phyloP scores from a whole-genome alignment of 2,113 vertebrate genomes.

The Rousettus leschenaultii region DNA sequence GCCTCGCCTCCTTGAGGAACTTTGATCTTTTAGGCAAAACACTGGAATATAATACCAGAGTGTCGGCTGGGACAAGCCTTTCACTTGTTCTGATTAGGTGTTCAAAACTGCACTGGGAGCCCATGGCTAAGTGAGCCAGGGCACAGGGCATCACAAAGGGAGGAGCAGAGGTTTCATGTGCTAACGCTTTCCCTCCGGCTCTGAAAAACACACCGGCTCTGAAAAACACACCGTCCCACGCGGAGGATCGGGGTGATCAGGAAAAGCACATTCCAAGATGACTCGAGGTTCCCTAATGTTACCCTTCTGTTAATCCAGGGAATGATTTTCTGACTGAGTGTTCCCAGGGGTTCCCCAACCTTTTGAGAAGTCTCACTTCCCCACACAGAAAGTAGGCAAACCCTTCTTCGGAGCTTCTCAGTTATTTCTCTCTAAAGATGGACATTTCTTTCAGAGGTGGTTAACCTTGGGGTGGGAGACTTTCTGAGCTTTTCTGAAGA shows the following conservation, averaged over 20 bases:
- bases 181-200: background rate
- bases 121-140: background rate
- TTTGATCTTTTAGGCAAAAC: background rate
- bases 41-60: background rate
- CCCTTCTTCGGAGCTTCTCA: background rate
- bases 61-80: background rate
- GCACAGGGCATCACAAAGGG: background rate
- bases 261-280: conserved; percentile 9
- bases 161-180: background rate
- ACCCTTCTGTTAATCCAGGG: background rate
- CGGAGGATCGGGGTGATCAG: background rate
- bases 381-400: background rate
- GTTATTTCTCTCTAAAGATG: background rate
- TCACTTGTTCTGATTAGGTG: background rate
- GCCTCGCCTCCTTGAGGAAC: background rate
- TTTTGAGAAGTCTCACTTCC: background rate
- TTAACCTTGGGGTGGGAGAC: background rate
- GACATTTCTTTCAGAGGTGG: background rate
- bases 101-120: background rate
- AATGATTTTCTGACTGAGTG: background rate
- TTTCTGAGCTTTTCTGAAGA: background rate
- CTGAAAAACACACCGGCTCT: background rate
- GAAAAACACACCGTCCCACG: background rate
- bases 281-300: background rate
- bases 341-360: background rate